Evolutionary conservation across 2,797 vertebrate species (phyloP), one percentile per base, ranked within the genome.

Genomic region (Onychomys leucogaster): DNA sequence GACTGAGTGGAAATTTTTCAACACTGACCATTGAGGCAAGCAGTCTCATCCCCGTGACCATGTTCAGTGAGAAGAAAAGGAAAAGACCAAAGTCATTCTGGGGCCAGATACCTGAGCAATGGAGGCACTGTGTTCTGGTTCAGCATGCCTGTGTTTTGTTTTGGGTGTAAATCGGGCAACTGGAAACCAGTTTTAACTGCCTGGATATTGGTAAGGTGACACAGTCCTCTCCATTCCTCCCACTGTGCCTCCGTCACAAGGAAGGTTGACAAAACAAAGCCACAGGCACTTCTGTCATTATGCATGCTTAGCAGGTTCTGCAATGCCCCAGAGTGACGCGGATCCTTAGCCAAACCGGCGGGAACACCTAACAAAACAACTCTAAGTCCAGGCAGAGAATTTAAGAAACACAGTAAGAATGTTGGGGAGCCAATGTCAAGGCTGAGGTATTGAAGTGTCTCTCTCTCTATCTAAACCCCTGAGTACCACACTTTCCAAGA

Each of bases 351-450:
- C 92, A 98, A 97, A 98, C 98, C 98, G 98, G 98, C 98, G 98
- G 94, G 97, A 98, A 98, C 98, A 98, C 98, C 91, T 97, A 95
- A 98, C 98, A 98, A 98, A 98, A 98, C 96, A 95, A 96, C 78
- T 97, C 97, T 98, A 98, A 96, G 98, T 98, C 98, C 95, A 97
- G 97, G 96, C 97, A 98, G 97, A 98, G 98, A 99, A 98, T 98
- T 97, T 97, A 98, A 98, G 99, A 94, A 97, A 98, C 97, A 94
- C 82, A 89, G 89, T 83, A 96, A 95, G 96, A 97, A 96, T 43
- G 0, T 32, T 57, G 97, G 91, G 89, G 46, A 17, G 41, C 73
- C 91, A 97, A 96, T 57, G 71, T 71, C 96, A 97, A 57, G 37
- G 91, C 84, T 93, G 73, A 85, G 86, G 90, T 93, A 89, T 78